phyloP scores from a whole-genome alignment of 2,888 invertebrate species.

The Liopterus haemorrhoidalis region DNA sequence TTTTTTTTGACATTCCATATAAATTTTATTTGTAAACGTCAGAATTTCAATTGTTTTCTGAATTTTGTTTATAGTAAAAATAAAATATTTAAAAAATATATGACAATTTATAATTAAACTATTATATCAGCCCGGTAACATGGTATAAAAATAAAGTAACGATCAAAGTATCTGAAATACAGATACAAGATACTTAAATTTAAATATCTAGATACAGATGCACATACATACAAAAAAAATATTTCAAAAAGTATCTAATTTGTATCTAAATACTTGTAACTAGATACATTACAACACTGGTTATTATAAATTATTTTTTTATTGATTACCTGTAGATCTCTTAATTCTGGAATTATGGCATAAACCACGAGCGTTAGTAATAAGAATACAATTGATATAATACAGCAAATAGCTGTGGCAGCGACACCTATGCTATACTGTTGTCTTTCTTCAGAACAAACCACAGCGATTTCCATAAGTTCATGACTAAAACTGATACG shows the following conservation, averaged over 20 bases:
- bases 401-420: slow-evolving; percentile 30
- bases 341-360: slow-evolving; percentile 54
- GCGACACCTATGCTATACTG: too few species aligned
- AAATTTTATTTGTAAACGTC: too few species aligned
- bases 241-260: slow-evolving; percentile 5
- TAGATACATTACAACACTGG: too few species aligned
- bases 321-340: slow-evolving; percentile 47
- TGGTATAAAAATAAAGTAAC: background rate
- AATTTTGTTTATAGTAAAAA: too few species aligned
- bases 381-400: slow-evolving; percentile 50
- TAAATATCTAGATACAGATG: too few species aligned
- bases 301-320: too few species aligned
- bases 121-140: too few species aligned
- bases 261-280: too few species aligned
- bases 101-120: too few species aligned
- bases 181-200: background rate
- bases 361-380: slow-evolving; percentile 57
- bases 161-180: background rate
- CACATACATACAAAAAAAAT: slow-evolving; percentile 3
- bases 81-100: too few species aligned
- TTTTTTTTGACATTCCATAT: too few species aligned
- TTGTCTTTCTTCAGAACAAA: slow-evolving; percentile 40
- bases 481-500: slow-evolving; percentile 23
- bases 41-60: too few species aligned
- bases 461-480: slow-evolving; percentile 38